phyloP scores from a whole-genome alignment of 2,113 vertebrate species.

The Ginglymostoma cirratum region DNA sequence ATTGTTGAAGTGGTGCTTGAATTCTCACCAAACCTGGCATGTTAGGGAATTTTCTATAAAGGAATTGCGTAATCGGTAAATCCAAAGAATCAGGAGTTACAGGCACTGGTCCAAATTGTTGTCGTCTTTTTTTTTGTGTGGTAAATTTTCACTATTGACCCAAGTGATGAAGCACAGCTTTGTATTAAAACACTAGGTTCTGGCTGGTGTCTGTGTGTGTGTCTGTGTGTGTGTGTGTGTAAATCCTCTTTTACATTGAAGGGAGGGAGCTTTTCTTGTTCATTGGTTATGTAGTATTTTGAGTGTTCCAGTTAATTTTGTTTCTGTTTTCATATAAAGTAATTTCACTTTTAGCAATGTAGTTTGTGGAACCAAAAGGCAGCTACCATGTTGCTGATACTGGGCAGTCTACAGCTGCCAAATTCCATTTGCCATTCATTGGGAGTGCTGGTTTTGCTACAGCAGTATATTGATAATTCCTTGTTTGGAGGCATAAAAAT shows the following conservation, averaged over 20 bases:
- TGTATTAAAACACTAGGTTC: slow-evolving; percentile 3
- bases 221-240: background rate
- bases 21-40: background rate
- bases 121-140: background rate
- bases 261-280: background rate
- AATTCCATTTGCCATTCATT: background rate
- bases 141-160: slow-evolving; percentile 6
- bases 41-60: background rate
- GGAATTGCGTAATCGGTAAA: slow-evolving; percentile 8
- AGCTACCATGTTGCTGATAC: background rate
- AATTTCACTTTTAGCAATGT: background rate
- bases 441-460: background rate
- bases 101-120: background rate
- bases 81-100: background rate
- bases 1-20: background rate
- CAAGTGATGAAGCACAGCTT: slow-evolving; percentile 9
- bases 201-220: background rate
- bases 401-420: background rate
- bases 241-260: background rate
- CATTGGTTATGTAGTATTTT: background rate
- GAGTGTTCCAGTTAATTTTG: background rate
- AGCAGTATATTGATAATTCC: background rate
- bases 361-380: background rate
- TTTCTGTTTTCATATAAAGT: background rate
- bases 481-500: background rate